Percentiles rank a stretch among this genome's conserved stretches.
Conservation (phyloP, 2,797 vertebrate species). For the Nyctalus aviator region DNA sequence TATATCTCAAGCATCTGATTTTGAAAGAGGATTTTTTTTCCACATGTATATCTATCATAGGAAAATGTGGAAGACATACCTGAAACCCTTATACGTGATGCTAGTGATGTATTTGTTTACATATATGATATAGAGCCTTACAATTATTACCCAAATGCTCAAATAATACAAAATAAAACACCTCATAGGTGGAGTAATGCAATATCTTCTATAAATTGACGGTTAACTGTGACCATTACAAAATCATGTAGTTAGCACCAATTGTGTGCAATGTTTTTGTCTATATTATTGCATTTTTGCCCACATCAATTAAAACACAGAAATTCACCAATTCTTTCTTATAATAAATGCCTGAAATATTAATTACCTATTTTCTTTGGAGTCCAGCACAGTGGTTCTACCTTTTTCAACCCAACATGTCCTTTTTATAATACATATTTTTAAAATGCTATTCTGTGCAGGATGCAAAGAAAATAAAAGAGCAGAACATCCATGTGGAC, state of each 20-base stretch:
- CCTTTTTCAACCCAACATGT: background rate
- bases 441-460: background rate
- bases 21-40: constrained; percentile 46
- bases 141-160: background rate
- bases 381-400: background rate
- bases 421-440: background rate
- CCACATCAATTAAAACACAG: background rate
- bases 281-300: background rate
- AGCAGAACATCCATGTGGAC: background rate
- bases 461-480: background rate
- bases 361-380: constrained; percentile 2
- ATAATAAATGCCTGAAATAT: background rate
- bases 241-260: background rate
- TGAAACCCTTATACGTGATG: background rate
- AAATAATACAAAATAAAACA: background rate
- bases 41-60: background rate
- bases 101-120: background rate
- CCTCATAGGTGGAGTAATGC: background rate
- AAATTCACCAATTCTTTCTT: background rate
- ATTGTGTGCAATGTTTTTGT: background rate
- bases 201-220: background rate
- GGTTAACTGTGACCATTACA: background rate
- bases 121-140: background rate
- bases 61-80: background rate
- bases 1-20: constrained; percentile 18